Evolutionary conservation across 30 jellyfish, hydroid and myxozoan genomes (phyloP), one percentile per base, ranked within the genome.

Genomic region (Hydractinia echinata): DNA sequence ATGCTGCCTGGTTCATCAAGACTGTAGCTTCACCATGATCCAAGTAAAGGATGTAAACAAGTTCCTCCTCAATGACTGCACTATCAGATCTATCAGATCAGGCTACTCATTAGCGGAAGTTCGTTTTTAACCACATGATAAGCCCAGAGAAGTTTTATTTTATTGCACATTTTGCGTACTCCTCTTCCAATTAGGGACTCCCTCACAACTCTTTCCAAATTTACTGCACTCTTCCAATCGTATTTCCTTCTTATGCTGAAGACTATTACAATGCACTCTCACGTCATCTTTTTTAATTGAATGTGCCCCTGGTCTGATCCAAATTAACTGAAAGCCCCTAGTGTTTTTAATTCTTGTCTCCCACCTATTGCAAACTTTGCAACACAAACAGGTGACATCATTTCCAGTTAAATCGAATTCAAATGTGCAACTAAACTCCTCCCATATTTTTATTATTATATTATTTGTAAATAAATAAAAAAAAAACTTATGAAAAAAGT

Each of bases 231-330:
- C 8, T 9, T 72, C 62, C 52, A 4, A 8, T 72, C 1, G 71
- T 4, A 9, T 49, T 6, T 54, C 81, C 61, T 72, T 60, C 55
- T 72, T 72, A 49, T 72, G 73, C 50, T 72, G 73, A 10, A 14
- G 44, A 9, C 71, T 72, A 14, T 54, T 72, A 10, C 52, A 8
- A 8, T 72, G 81, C 81, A 30, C 44, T 30, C 44, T 30, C 44
- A 30, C 15, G n/a, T 11, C 10, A 54, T 72, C 72, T 72, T 49
- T 72, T 72, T 72, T 72, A 19, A 72, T 72, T 9, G 6, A 72
- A 8, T 20, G 52, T 19, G 81, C 4, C 10, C 72, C 81, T 6
- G 81, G 81, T 72, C 50, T 7, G 61, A 72, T 72, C 81, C 81
- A 72, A 54, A 60, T 9, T 60, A 72, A 20, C 8, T 51, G 55